A percentile compares a stretch with the other conserved stretches of the same genome.
Evolutionary conservation across 1,140 invertebrate genomes (phyloP).

Genomic region (Cyclina sinensis): DNA sequence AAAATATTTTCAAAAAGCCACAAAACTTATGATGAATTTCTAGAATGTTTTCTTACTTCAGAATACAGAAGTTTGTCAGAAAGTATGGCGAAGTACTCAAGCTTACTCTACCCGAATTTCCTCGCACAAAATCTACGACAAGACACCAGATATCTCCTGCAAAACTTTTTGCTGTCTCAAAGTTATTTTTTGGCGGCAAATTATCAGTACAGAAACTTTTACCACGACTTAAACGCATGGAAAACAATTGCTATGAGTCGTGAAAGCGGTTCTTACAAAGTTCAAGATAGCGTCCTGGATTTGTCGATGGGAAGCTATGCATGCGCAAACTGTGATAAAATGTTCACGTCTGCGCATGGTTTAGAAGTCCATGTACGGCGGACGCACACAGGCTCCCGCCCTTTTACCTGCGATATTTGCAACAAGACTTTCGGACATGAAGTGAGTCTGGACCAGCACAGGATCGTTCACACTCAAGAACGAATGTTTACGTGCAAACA

Average conservation of each 20-base stretch:
- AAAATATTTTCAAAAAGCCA: too few relatives aligned
- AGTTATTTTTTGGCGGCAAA: slow-evolving; percentile 37
- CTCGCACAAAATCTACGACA: slow-evolving; percentile 10
- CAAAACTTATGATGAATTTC: too few relatives aligned
- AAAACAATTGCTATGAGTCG: not conserved
- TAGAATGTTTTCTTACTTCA: slow-evolving; percentile 31
- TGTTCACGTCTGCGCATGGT: slow-evolving; percentile 98
- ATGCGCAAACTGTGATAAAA: slow-evolving; percentile 98
- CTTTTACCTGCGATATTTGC: slow-evolving; percentile 97
- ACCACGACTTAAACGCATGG: not conserved
- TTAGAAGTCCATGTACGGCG: slow-evolving; percentile 95
- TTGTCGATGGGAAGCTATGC: slow-evolving; percentile 90
- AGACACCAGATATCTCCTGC: slow-evolving; percentile 33
- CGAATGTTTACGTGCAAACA: slow-evolving; percentile 98
- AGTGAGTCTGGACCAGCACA: slow-evolving; percentile 97
- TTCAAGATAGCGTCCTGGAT: slow-evolving; percentile 46
- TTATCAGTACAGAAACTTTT: slow-evolving; percentile 17
- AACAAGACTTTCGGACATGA: slow-evolving; percentile 99
- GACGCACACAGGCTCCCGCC: slow-evolving; percentile 97
- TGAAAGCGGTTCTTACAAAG: not conserved
- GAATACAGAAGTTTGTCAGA: not conserved
- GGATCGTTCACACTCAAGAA: slow-evolving; percentile 95
- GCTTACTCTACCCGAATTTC: slow-evolving; percentile 34
- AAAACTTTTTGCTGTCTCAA: slow-evolving; percentile 61
- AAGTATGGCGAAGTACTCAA: not conserved